Evolutionary conservation across 2,113 vertebrate genomes (phyloP), one percentile per base, ranked within the genome.

Genomic region (Pachypanchax playfairii): DNA sequence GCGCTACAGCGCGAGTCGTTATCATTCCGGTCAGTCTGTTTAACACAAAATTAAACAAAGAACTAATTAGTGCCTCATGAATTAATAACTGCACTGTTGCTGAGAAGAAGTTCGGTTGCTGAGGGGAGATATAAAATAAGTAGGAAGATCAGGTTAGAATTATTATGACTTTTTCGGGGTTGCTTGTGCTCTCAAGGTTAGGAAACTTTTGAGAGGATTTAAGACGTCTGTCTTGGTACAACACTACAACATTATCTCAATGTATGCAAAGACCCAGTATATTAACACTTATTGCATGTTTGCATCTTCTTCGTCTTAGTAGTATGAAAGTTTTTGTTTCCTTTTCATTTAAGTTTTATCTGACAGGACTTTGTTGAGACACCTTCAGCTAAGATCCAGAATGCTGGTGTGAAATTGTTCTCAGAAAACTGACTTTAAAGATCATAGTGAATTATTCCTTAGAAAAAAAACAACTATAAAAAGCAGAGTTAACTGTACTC

Each of bases 1-100:
- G 91, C 93, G 93, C 94, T 89, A 94, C 92, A 89, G 95, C 94
- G 94, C 91, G 92, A 96, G 96, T 99, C 97, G 96, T 99, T 99
- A 99, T 99, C 96, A 99, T 99, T 99, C 97, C 93, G 97, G 97
- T 99, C 97, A 99, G 97, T 98, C 97, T 99, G 97, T 99, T 99
- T 99, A 98, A 99, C 97, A 99, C 97, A 99, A 99, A 99, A 99
- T 99, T 99, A 99, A 99, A 99, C 97, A 99, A 99, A 99, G 97
- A 99, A 99, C 96, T 99, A 99, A 99, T 99, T 99, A 99, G 96
- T 98, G 97, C 96, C 95, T 99, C 96, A 99, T 99, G 97, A 99
- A 98, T 99, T 99, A 98, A 99, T 99, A 99, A 99, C 96, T 94
- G 95, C 93, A 95, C 95, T 95, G 96, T 98, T 97, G 94, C 96